Evolutionary conservation across 2,888 invertebrate genomes (phyloP), one percentile per base, ranked within the genome.

Genomic region (Aplocera efformata): DNA sequence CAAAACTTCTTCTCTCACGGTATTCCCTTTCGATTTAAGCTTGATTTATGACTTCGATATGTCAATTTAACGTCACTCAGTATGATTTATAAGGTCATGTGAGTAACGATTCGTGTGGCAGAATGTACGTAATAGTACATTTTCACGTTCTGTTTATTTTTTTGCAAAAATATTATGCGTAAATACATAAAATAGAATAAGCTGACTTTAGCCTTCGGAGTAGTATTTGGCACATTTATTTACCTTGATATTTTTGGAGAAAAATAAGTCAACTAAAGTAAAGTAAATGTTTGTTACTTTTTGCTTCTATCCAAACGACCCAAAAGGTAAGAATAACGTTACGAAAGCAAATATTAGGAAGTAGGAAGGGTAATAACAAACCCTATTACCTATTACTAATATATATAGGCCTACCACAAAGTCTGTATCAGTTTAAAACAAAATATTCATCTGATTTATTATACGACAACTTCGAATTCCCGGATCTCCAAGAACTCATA

Each of bases 1-100:
- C 85, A 83, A 79, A 82, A 83, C 75, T 82, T 82, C 76, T 78
- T 76, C 79, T 76, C 78, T 60, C 69, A 73, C 68, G 76, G 67
- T 67, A 75, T 73, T 72, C 74, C 71, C 68, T 61, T 79, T 76
- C 83, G 84, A 85, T 84, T 82, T 84, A 84, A 80, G 83, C 79
- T 76, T 84, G 84, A 85, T 84, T 82, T 84, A 84, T 81, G 83
- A 72, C 78, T 69, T 78, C 72, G 77, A 83, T 81, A 77, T 80
- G 80, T 80, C 83, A 80, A 82, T 81, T 82, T 78, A 67, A 72
- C 73, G 84, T 83, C 80, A 83, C 68, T 76, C 79, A 61, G 57
- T 66, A 77, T 84, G 84, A 84, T 84, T 84, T 80, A 84, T 84
- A 74, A 70, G 78, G 73, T 72, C 75, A 79, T 79, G 44, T 55